A percentile compares a stretch with the other conserved stretches of the same genome.
phyloP scores from a whole-genome alignment of 1,140 invertebrate genomes.

The Drosophila azteca region DNA sequence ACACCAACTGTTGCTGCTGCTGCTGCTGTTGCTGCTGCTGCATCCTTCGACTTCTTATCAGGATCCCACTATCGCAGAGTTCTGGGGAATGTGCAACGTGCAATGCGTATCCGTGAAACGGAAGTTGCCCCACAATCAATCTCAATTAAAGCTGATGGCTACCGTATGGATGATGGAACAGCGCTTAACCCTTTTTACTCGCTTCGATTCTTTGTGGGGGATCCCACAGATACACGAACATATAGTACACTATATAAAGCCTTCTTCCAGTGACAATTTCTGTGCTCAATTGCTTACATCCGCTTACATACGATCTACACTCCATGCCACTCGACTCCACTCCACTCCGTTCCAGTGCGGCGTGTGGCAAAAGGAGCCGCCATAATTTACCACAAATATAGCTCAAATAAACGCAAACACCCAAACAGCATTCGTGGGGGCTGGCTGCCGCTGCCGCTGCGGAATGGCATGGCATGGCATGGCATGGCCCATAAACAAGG shows the following conservation, averaged over 20 bases:
- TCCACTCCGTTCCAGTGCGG: not conserved
- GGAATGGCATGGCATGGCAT: slow-evolving; percentile 62
- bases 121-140: slow-evolving; percentile 71
- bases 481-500: slow-evolving; percentile 72
- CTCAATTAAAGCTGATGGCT: slow-evolving; percentile 75
- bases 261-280: slow-evolving; percentile 50
- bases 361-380: slow-evolving; percentile 48
- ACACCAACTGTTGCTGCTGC: slow-evolving; percentile 19
- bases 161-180: slow-evolving; percentile 32
- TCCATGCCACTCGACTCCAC: no score
- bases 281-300: slow-evolving; percentile 70
- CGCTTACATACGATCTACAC: slow-evolving; percentile 32
- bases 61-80: slow-evolving; percentile 57
- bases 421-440: slow-evolving; percentile 7
- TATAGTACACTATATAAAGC: no score
- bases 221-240: no score
- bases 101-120: slow-evolving; percentile 48
- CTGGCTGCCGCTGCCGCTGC: slow-evolving; percentile 12
- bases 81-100: slow-evolving; percentile 60
- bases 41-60: slow-evolving; percentile 40
- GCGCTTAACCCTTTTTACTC: not conserved
- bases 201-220: no score
- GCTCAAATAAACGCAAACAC: slow-evolving; percentile 71
- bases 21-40: no score
- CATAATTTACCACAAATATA: slow-evolving; percentile 72